Percentiles rank a stretch among this genome's conserved stretches.
These are phyloP conservation scores for Rhyacophila evoluta DNA, from an alignment of 2,888 invertebrate species.

Conservation along the genomic window DNA sequence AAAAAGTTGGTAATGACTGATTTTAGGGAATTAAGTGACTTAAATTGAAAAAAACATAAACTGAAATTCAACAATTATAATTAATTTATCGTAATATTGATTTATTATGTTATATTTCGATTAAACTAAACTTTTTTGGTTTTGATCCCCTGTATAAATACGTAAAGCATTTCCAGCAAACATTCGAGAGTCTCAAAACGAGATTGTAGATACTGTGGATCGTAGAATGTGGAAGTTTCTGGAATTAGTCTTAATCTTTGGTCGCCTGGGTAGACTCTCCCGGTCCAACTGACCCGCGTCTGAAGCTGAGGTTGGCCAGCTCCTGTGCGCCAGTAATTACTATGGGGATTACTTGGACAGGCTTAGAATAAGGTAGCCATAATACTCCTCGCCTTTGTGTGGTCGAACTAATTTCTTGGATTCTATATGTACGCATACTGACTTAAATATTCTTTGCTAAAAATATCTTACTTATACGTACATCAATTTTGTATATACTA, in stretches of 20 bases:
- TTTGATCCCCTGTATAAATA: not conserved
- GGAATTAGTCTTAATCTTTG: constrained; percentile 40
- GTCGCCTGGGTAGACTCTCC: constrained; percentile 29
- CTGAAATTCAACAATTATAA: too few species aligned
- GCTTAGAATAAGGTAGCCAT: not conserved
- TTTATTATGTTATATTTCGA: too few species aligned
- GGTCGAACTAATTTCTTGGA: not conserved
- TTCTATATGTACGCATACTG: not conserved
- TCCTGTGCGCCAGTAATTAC: constrained; percentile 37
- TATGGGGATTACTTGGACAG: constrained; percentile 30
- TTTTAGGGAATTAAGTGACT: too few species aligned
- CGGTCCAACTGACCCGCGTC: not conserved
- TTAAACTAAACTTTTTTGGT: too few species aligned
- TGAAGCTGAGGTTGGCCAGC: too few species aligned
- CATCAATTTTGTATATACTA: too few species aligned
- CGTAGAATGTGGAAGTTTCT: constrained; percentile 9
- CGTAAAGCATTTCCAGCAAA: not conserved
- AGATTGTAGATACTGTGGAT: too few species aligned
- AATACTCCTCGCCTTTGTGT: not conserved
- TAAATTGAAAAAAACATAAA: too few species aligned
- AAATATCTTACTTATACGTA: too few species aligned
- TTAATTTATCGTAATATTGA: too few species aligned
- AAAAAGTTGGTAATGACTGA: too few species aligned
- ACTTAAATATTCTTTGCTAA: too few species aligned
- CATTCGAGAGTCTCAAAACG: not conserved